Percentiles rank a stretch among this genome's conserved stretches.
Evolutionary conservation across 1,140 invertebrate genomes (phyloP).

Genomic region (Camponotus floridanus): DNA sequence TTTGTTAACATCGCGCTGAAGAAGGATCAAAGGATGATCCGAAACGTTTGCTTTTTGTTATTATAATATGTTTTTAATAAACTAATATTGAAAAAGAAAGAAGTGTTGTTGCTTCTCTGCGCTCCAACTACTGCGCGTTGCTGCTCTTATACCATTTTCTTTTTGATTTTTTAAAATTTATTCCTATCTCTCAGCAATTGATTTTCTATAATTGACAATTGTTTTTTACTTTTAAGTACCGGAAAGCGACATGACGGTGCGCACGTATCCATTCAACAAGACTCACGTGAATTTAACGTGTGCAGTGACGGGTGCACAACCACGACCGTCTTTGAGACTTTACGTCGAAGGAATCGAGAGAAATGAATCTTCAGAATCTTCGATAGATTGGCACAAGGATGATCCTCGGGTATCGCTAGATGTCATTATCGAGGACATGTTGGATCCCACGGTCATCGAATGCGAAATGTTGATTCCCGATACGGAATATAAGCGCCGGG

Average conservation of each 20-base stretch:
- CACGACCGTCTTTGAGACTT: slow-evolving; percentile 73
- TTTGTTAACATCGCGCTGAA: too few species aligned
- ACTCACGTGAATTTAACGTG: slow-evolving; percentile 76
- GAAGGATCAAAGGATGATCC: too few species aligned
- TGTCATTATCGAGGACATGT: slow-evolving; percentile 44
- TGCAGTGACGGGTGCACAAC: slow-evolving; percentile 71
- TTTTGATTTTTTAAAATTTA: slow-evolving; percentile 12
- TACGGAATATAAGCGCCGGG: slow-evolving; percentile 73
- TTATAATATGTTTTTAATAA: too few species aligned
- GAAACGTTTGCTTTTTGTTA: too few species aligned
- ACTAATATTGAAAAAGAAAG: too few species aligned
- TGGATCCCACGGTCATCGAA: slow-evolving; percentile 69
- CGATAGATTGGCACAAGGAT: slow-evolving; percentile 33
- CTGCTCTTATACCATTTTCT: too few species aligned
- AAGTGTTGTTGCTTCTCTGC: too few species aligned
- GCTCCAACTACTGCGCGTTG: too few species aligned
- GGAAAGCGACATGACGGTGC: slow-evolving; percentile 69
- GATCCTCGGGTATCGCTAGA: slow-evolving; percentile 1
- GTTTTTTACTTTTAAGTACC: slow-evolving; percentile 70
- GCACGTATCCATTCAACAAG: slow-evolving; percentile 67
- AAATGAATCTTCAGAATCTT: slow-evolving; percentile 16
- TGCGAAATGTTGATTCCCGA: slow-evolving; percentile 76
- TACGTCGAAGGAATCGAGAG: slow-evolving; percentile 62
- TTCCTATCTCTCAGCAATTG: neutral
- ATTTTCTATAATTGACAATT: neutral